These are phyloP conservation scores for Neria commutata DNA, from an alignment of 2,888 invertebrate species.

Conservation along the genomic window DNA sequence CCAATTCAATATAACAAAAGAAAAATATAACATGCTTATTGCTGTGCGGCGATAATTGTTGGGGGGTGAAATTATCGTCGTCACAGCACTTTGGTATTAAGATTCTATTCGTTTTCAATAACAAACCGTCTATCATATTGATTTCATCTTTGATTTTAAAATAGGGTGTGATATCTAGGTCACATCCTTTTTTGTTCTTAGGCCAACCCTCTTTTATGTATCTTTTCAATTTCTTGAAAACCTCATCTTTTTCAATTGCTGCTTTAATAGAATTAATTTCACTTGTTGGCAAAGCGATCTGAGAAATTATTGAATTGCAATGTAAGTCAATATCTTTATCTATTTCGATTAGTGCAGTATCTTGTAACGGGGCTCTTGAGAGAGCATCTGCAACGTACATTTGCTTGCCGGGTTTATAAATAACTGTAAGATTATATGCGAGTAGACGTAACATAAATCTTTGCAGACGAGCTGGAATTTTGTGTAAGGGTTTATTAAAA, in stretches of 20 bases:
- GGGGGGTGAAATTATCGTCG: too few relatives aligned
- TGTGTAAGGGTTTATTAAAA: slow-evolving; percentile 24
- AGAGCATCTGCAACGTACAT: slow-evolving; percentile 57
- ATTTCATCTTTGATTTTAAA: too few relatives aligned
- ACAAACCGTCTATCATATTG: too few relatives aligned
- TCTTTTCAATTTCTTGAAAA: slow-evolving; percentile 4
- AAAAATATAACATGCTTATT: too few relatives aligned
- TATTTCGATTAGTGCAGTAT: slow-evolving; percentile 18
- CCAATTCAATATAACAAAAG: too few relatives aligned
- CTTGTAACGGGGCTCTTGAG: slow-evolving; percentile 58
- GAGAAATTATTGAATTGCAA: slow-evolving; percentile 27
- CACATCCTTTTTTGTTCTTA: too few relatives aligned
- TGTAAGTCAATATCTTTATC: slow-evolving; percentile 28
- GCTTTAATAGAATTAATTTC: too few relatives aligned
- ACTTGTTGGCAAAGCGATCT: slow-evolving; percentile 21
- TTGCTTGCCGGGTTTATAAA: slow-evolving; percentile 29
- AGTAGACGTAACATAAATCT: slow-evolving; percentile 28
- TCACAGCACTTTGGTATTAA: too few relatives aligned
- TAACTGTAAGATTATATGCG: slow-evolving; percentile 24
- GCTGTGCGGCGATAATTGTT: too few relatives aligned
- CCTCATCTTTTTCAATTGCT: slow-evolving; percentile 6
- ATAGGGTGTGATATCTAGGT: too few relatives aligned
- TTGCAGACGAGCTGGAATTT: slow-evolving; percentile 28
- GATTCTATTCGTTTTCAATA: too few relatives aligned
- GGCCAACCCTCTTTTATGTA: too few relatives aligned